phyloP scores from a whole-genome alignment of 2,797 vertebrate genomes.

The Tauraco hartlaubi region DNA sequence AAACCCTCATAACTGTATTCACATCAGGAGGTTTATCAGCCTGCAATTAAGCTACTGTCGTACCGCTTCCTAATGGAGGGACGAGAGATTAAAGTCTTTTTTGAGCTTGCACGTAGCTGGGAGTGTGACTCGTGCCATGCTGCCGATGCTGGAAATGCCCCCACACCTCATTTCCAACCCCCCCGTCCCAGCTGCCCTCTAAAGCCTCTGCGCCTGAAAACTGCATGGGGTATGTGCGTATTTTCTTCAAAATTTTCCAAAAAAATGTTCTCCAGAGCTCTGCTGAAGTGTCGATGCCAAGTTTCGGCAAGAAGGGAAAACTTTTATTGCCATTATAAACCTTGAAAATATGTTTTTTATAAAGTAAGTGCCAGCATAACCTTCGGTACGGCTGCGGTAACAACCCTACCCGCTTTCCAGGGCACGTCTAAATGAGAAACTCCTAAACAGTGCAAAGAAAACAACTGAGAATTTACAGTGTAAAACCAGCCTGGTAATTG shows the following conservation, averaged over 20 bases:
- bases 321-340: conserved; percentile 55
- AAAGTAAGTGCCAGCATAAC: conserved; percentile 8
- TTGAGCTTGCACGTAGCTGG: background rate
- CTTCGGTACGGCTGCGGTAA: conserved; percentile 19
- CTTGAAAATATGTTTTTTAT: conserved; percentile 46
- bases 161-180: background rate
- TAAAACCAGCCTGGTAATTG: conserved; percentile 54
- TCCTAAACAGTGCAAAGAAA: conserved; percentile 56
- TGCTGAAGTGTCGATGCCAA: background rate
- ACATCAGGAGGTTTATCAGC: background rate
- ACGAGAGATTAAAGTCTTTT: background rate
- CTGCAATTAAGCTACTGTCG: background rate
- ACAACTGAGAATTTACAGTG: conserved; percentile 49
- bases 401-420: conserved; percentile 33
- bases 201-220: background rate
- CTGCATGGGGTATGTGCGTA: background rate
- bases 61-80: background rate
- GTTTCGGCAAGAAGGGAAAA: background rate
- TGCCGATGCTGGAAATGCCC: background rate
- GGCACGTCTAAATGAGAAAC: conserved; percentile 25
- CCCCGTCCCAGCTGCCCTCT: background rate
- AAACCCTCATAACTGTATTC: background rate
- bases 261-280: background rate
- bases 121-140: background rate
- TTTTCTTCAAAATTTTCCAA: background rate